Conservation (phyloP, 30 jellyfish, hydroid and myxozoan species). For the Phacellophora camtschatica region DNA sequence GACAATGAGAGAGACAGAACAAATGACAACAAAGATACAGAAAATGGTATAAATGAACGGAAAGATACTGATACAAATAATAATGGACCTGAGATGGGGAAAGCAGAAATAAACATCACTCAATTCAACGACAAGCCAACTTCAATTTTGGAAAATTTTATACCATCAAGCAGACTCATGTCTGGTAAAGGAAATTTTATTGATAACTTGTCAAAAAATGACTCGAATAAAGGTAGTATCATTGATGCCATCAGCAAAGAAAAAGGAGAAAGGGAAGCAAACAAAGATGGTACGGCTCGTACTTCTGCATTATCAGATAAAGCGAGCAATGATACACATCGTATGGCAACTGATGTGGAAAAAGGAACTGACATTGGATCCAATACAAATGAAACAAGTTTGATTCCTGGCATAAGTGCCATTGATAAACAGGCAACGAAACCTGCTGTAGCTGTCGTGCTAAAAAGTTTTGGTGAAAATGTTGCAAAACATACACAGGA, state of each 20-base stretch:
- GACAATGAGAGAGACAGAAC: too few species aligned
- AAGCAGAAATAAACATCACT: not conserved
- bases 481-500: too few species aligned
- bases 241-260: not conserved
- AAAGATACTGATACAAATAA: not conserved
- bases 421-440: too few species aligned
- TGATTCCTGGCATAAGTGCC: too few species aligned
- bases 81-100: not conserved
- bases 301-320: not conserved
- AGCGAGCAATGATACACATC: not conserved
- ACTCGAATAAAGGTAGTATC: not conserved
- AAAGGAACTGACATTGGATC: not conserved
- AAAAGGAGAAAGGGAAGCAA: not conserved
- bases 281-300: not conserved
- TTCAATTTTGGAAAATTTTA: slow-evolving; percentile 26
- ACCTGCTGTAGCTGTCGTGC: too few species aligned
- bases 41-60: too few species aligned
- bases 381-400: too few species aligned
- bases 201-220: slow-evolving; percentile 1
- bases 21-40: not conserved
- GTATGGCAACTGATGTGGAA: slow-evolving; percentile 2
- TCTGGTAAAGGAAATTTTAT: slow-evolving; percentile 26
- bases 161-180: not conserved
- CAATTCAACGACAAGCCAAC: not conserved
- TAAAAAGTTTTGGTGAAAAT: too few species aligned